Conservation (phyloP, 2,797 vertebrate genomes). For the Babyrousa celebensis region DNA sequence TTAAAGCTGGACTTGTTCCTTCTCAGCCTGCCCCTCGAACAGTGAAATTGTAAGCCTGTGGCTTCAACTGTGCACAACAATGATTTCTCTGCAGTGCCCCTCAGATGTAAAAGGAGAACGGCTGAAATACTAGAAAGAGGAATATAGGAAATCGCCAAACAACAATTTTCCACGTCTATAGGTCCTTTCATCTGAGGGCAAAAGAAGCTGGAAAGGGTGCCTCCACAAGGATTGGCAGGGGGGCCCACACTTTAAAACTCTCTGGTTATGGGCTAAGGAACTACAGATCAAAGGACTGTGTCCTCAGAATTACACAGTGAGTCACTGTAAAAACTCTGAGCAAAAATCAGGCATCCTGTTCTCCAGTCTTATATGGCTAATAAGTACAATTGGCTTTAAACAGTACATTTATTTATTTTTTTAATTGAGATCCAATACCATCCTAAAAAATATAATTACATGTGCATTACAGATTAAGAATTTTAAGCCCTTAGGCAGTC, state of each 20-base stretch:
- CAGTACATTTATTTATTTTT: constrained; percentile 48
- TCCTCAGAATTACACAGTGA: constrained; percentile 79
- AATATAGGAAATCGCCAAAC: constrained; percentile 83
- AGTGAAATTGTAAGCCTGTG: constrained; percentile 86
- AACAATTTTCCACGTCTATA: constrained; percentile 82
- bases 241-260: constrained; percentile 71
- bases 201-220: constrained; percentile 74
- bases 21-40: constrained; percentile 72
- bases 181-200: constrained; percentile 83
- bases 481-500: constrained; percentile 39
- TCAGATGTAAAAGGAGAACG: constrained; percentile 80
- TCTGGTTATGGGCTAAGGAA: constrained; percentile 76
- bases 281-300: constrained; percentile 79
- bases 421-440: constrained; percentile 37
- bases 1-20: constrained; percentile 85
- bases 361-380: constrained; percentile 76
- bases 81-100: constrained; percentile 77
- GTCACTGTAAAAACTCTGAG: constrained; percentile 80
- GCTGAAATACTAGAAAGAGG: constrained; percentile 85
- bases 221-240: constrained; percentile 17
- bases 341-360: constrained; percentile 74
- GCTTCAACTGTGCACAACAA: constrained; percentile 71
- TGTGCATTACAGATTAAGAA: constrained; percentile 60
- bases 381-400: constrained; percentile 77
- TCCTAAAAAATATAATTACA: constrained; percentile 79